These are phyloP conservation scores for Solea solea DNA, from an alignment of 2,113 vertebrate genomes.

Conservation along the genomic window DNA sequence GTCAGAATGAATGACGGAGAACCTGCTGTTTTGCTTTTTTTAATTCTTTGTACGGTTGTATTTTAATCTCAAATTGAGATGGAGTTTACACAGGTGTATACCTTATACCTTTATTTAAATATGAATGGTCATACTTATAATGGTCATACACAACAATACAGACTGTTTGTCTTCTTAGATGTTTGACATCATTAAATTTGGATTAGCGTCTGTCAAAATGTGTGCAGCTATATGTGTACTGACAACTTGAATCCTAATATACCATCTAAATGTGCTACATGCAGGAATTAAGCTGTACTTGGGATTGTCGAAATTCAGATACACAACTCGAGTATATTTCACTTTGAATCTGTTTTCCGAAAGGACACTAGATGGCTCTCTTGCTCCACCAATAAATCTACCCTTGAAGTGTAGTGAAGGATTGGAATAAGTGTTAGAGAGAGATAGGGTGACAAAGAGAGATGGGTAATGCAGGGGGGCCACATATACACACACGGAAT, in stretches of 20 bases:
- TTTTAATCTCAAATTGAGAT: slow-evolving; percentile 6
- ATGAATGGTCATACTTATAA: not conserved
- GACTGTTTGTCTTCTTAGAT: not conserved
- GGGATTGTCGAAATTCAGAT: not conserved
- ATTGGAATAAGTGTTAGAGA: slow-evolving; percentile 60
- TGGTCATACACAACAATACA: not conserved
- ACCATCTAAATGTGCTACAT: not conserved
- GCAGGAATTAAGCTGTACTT: not conserved
- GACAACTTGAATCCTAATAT: not conserved
- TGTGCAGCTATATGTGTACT: not conserved
- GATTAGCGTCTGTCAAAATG: not conserved
- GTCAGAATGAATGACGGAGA: slow-evolving; percentile 14
- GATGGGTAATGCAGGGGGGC: slow-evolving; percentile 46
- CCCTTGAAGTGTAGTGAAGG: slow-evolving; percentile 28
- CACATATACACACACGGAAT: slow-evolving; percentile 69
- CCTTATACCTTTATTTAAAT: not conserved
- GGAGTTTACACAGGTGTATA: not conserved
- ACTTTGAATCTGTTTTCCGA: slow-evolving; percentile 21
- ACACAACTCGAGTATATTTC: not conserved
- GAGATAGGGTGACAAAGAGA: slow-evolving; percentile 65
- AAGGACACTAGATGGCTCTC: slow-evolving; percentile 82
- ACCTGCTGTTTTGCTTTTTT: slow-evolving; percentile 14
- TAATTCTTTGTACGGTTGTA: not conserved
- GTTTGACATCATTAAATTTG: not conserved
- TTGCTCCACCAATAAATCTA: slow-evolving; percentile 72